Evolutionary conservation across 2,113 vertebrate species (phyloP), one percentile per base, ranked within the genome.

Genomic region (Meleagris gallopavo): DNA sequence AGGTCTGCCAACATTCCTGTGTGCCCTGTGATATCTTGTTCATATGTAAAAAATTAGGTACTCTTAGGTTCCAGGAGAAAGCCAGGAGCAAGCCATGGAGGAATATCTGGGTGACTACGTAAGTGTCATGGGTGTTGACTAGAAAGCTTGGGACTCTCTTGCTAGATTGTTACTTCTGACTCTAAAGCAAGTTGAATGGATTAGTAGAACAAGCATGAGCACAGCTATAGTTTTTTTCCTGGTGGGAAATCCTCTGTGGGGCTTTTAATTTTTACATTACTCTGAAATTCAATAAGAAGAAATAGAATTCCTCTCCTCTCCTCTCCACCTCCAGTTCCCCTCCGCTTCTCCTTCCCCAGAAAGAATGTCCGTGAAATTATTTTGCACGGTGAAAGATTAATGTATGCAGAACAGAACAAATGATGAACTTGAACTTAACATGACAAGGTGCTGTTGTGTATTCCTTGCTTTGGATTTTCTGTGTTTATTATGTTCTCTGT

Each of bases 41-140:
- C 5, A 19, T 27, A 6, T 50, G 36, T 32, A 64, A 85, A 76
- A 86, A 80, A 5, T 43, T 24, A 36, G 25, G 22, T 30, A 41
- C 60, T 71, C 57, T 78, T 10, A 6, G 32, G 57, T 25, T 32
- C 21, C 46, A 55, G n/a, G 25, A 80, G 81, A 89, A 27, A 55
- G 34, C 11, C 66, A 78, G 41, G 48, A 61, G 61, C 4, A 50
- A 84, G 61, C 15, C 17, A 67, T 65, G 40, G 34, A 61, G 25
- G 17, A 61, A 82, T 46, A 16, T 64, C 34, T 32, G 54, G 41
- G 57, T 55, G 46, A 55, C 66, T 84, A 19, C 8, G 4, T 9
- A 32, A 1, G 6, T 45, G 29, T 62, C 21, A 21, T 9, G 24
- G 72, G 34, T 12, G 17, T 46, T 0, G 0, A 29, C 16, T 69